phyloP scores from a whole-genome alignment of 1,140 invertebrate genomes.

The Pogonus chalceus region DNA sequence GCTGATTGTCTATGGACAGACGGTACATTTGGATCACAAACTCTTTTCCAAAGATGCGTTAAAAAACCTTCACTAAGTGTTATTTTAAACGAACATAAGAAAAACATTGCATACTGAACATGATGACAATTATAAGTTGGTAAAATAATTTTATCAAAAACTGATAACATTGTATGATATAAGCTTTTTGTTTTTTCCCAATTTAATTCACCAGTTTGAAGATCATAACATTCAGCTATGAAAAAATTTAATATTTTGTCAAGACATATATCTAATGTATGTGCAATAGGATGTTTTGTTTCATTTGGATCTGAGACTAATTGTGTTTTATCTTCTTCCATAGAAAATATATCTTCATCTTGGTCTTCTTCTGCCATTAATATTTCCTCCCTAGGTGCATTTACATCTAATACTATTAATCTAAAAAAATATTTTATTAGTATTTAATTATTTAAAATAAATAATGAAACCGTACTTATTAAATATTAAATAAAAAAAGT shows the following conservation, averaged over 20 bases:
- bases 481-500: slow-evolving; percentile 54
- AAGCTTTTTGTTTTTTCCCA: slow-evolving; percentile 34
- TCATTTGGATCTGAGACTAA: slow-evolving; percentile 21
- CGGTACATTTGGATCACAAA: slow-evolving; percentile 53
- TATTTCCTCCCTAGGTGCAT: slow-evolving; percentile 45
- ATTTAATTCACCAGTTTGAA: slow-evolving; percentile 32
- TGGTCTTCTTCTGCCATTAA: slow-evolving; percentile 33
- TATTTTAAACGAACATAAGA: slow-evolving; percentile 59
- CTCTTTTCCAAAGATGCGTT: slow-evolving; percentile 65
- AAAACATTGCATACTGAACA: slow-evolving; percentile 72
- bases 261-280: slow-evolving; percentile 56
- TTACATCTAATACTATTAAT: slow-evolving; percentile 57
- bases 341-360: slow-evolving; percentile 38
- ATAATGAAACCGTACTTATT: slow-evolving; percentile 52
- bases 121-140: slow-evolving; percentile 63
- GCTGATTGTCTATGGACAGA: slow-evolving; percentile 56
- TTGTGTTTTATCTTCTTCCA: slow-evolving; percentile 35
- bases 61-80: slow-evolving; percentile 56
- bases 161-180: slow-evolving; percentile 42
- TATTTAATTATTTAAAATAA: too few relatives aligned
- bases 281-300: slow-evolving; percentile 36
- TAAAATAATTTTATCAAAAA: slow-evolving; percentile 65
- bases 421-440: slow-evolving; percentile 30
- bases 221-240: slow-evolving; percentile 36
- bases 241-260: slow-evolving; percentile 49